phyloP scores from a whole-genome alignment of 2,888 invertebrate genomes.

The Argyra leucocephala region DNA sequence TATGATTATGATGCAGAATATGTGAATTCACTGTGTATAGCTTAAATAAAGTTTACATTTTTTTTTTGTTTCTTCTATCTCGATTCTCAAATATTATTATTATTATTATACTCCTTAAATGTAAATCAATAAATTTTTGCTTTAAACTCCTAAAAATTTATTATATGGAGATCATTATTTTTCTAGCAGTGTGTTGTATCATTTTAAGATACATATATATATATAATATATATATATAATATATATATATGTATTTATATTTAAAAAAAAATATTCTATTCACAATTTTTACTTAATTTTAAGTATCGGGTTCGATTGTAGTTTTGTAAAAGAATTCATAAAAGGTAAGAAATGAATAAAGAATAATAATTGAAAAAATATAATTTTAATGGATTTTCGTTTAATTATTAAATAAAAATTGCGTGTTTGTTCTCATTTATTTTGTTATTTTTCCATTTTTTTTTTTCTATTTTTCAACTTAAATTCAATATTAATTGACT shows the following conservation, averaged over 20 bases:
- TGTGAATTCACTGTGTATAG: too few species aligned
- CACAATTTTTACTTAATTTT: too few species aligned
- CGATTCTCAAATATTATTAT: too few species aligned
- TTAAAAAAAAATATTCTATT: too few species aligned
- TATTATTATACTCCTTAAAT: too few species aligned
- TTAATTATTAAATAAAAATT: neutral
- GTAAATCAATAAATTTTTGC: neutral
- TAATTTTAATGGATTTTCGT: neutral
- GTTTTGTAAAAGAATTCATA: neutral
- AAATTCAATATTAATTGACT: neutral
- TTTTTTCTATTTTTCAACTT: neutral
- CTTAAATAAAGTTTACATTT: too few species aligned
- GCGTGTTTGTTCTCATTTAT: neutral
- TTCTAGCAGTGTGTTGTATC: neutral
- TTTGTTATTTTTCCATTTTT: neutral
- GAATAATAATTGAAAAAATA: neutral
- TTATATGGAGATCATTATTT: constrained; percentile 6
- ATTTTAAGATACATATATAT: neutral
- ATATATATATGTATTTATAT: too few species aligned
- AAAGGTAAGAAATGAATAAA: neutral
- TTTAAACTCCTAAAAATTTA: neutral
- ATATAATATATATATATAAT: too few species aligned
- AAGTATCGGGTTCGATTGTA: too few species aligned
- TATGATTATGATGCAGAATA: too few species aligned
- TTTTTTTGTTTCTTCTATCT: too few species aligned